Percentiles rank a stretch among this genome's conserved stretches.
Conservation (phyloP, 2,888 invertebrate genomes). For the Buathra laborator region DNA sequence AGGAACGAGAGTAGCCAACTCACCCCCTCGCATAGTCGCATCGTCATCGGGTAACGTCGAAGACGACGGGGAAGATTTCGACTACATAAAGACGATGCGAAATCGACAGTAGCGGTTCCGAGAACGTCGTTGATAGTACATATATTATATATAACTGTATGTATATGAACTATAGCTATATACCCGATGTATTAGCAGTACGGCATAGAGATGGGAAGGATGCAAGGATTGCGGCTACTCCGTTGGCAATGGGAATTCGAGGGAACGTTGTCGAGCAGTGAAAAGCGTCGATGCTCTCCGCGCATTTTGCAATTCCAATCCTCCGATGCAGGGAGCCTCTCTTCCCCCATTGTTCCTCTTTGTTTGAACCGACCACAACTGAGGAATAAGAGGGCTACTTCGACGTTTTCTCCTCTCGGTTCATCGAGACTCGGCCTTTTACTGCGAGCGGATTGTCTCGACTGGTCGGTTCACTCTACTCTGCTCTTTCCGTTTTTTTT, state of each 20-base stretch:
- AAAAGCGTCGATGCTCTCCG: conserved; percentile 70
- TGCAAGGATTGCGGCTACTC: conserved; percentile 51
- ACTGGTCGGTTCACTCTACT: conserved; percentile 42
- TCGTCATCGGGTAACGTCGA: conserved; percentile 11
- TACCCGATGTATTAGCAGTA: conserved; percentile 7
- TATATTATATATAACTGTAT: not conserved
- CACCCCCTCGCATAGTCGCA: not conserved
- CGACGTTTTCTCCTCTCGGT: conserved; percentile 49
- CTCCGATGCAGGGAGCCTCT: conserved; percentile 66
- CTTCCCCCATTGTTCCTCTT: conserved; percentile 69
- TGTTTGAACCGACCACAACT: conserved; percentile 54
- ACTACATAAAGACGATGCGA: not conserved
- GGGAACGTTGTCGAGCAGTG: conserved; percentile 56
- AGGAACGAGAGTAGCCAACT: not conserved
- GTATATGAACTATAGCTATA: not conserved
- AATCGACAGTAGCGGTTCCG: not conserved
- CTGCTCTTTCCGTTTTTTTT: conserved; percentile 13
- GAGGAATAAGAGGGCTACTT: conserved; percentile 55
- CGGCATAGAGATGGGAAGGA: conserved; percentile 22
- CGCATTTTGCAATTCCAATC: conserved; percentile 76
- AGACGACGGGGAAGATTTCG: conserved; percentile 2
- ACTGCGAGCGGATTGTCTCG: conserved; percentile 55
- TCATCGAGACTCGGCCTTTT: conserved; percentile 44
- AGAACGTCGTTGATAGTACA: not conserved
- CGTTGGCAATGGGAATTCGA: conserved; percentile 59